These are phyloP conservation scores for Andrena minutula DNA, from an alignment of 2,888 invertebrate species.

Conservation along the genomic window DNA sequence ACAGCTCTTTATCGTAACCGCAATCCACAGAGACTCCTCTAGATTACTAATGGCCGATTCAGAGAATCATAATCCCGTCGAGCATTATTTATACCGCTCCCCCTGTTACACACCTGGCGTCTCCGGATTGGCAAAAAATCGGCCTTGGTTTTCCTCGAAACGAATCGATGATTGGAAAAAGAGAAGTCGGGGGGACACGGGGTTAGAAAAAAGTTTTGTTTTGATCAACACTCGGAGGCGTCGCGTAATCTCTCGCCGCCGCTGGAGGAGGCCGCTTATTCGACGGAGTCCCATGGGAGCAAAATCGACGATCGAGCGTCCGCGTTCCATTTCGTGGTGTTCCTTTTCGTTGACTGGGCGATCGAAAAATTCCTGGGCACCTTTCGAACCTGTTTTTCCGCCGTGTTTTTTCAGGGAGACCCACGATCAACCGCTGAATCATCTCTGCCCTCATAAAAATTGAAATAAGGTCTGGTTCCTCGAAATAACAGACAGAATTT, in stretches of 20 bases:
- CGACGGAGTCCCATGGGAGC: background rate
- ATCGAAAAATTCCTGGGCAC: constrained; percentile 22
- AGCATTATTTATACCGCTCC: constrained; percentile 25
- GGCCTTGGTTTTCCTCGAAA: background rate
- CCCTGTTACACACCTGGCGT: background rate
- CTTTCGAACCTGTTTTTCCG: constrained; percentile 30
- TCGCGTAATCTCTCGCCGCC: too few species aligned
- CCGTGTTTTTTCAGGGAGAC: constrained; percentile 5
- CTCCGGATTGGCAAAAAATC: constrained; percentile 10
- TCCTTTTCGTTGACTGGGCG: background rate
- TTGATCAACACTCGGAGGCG: too few species aligned
- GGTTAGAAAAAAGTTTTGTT: too few species aligned
- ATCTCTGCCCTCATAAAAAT: constrained; percentile 34
- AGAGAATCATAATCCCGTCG: constrained; percentile 26
- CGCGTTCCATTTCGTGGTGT: background rate
- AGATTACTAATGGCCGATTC: constrained; percentile 44
- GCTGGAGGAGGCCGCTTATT: background rate
- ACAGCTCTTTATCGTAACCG: constrained; percentile 38
- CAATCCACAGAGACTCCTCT: constrained; percentile 26
- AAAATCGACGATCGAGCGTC: background rate
- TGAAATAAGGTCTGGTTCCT: constrained; percentile 17
- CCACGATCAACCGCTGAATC: constrained; percentile 25
- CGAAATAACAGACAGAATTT: constrained; percentile 40
- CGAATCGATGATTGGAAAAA: background rate
- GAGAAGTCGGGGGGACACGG: background rate